Base-by-base conservation (phyloP, 1,140 invertebrate species). In the Notospermus geniculatus region DNA sequence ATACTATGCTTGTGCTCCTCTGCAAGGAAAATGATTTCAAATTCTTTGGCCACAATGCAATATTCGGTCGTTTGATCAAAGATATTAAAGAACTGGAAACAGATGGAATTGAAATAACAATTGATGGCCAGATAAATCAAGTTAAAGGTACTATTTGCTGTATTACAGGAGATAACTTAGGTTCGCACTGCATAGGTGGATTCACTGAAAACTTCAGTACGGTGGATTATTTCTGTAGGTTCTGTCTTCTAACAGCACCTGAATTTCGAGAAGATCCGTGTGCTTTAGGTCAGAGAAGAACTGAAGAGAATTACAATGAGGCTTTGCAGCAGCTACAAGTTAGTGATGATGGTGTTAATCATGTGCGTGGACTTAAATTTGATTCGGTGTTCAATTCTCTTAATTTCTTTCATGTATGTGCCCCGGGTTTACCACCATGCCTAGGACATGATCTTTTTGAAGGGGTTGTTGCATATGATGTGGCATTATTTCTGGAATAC, bases 401-500 rank as follows among this genome's bases (percentile, higher is more conserved):
- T 5, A 19, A 19, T 7, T 23, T 7, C n/a, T 50, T 50, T 7
- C 46, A 50, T 50, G 46, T 50, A 7, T 50, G 46, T 50, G 5
- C n/a, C 4, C 46, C 46, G 4, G 19, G 5, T 23, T n/a, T 50
- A n/a, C 46, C 46, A 23, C 46, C 46, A 4, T 50, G 46, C 25
- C n/a, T 50, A 9, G 46, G 46, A 50, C 46, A 50, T 50, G 46
- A 50, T n/a, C n/a, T 50, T 5, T 50, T 50, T 50, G 46, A 50
- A 50, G 46, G 46, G 4, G n/a, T 50, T 27, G 46, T 50, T 7
- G n/a, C 5, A 50, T 50, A 50, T 50, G 46, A 50, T 50, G 4
- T 50, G n/a, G 46, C 46, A 7, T 23, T 23, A 4, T 50, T 50
- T 19, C 4, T 50, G n/a, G 9, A 19, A n/a, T 5, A 50, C n/a